A percentile compares a stretch with the other conserved stretches of the same genome.
phyloP scores from a whole-genome alignment of 2,797 vertebrate species.

The Pseudomugil tenellus region DNA sequence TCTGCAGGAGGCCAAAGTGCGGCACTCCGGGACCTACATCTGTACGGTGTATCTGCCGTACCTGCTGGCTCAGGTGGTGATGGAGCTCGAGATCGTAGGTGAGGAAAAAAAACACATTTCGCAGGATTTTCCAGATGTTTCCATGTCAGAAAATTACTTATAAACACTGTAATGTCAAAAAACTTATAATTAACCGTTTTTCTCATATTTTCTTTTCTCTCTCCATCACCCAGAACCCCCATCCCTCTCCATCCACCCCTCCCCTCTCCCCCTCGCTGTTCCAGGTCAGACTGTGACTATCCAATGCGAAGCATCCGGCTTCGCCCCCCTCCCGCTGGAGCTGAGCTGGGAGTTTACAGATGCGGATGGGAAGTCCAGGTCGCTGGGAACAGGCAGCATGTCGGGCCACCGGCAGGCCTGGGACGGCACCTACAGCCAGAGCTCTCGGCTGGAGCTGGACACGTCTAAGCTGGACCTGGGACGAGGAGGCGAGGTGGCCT shows the following conservation, averaged over 20 bases:
- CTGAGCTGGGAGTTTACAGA: slow-evolving; percentile 83
- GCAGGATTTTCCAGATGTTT: fast-evolving
- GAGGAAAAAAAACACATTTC: slow-evolving; percentile 36
- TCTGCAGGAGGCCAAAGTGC: slow-evolving; percentile 77
- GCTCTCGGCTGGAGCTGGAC: slow-evolving; percentile 70
- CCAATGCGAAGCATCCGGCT: slow-evolving; percentile 84
- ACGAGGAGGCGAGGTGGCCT: slow-evolving; percentile 78
- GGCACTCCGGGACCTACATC: slow-evolving; percentile 86
- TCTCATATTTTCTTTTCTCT: slow-evolving; percentile 1
- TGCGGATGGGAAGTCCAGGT: slow-evolving; percentile 51
- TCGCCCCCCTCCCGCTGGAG: slow-evolving; percentile 82
- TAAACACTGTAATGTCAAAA: too few relatives aligned
- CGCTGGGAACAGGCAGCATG: slow-evolving; percentile 69
- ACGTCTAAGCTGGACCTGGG: slow-evolving; percentile 69
- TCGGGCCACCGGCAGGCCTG: slow-evolving; percentile 81
- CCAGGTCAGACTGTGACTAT: slow-evolving; percentile 76
- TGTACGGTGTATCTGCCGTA: slow-evolving; percentile 86
- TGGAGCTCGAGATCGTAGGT: slow-evolving; percentile 87
- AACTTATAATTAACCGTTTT: not conserved
- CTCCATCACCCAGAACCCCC: slow-evolving; percentile 76
- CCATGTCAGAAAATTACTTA: not conserved
- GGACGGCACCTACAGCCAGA: slow-evolving; percentile 85
- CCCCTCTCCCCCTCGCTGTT: slow-evolving; percentile 75
- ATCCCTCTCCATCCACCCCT: slow-evolving; percentile 81
- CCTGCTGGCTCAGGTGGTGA: slow-evolving; percentile 84